phyloP scores from a whole-genome alignment of 2,888 invertebrate species.

The Leucania comma region DNA sequence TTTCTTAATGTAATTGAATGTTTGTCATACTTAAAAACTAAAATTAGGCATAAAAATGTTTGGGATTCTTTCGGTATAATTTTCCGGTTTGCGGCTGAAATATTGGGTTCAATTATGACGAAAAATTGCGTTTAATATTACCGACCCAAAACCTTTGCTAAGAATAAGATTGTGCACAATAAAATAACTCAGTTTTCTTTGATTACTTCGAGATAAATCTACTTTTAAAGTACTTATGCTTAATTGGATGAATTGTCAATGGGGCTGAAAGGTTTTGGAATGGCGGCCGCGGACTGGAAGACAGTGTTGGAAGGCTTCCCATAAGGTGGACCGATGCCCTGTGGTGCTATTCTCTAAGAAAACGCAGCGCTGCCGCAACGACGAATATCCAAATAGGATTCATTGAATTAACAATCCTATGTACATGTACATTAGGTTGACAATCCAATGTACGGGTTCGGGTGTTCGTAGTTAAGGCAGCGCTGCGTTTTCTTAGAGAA shows the following conservation, averaged over 20 bases:
- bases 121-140: constrained; percentile 30
- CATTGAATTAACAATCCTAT: no score
- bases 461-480: no score
- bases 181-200: constrained; percentile 4
- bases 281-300: no score
- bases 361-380: no score
- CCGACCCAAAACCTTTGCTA: neutral
- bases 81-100: constrained; percentile 34
- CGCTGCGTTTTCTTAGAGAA: no score
- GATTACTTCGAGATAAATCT: constrained; percentile 3
- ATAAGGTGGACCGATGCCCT: no score
- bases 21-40: constrained; percentile 49
- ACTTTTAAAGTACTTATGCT: neutral
- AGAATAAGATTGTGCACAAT: neutral
- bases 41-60: constrained; percentile 51
- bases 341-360: no score
- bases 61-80: constrained; percentile 35
- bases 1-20: constrained; percentile 33
- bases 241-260: neutral
- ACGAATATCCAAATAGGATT: no score
- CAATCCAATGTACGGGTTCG: no score
- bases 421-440: no score
- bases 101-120: constrained; percentile 47
- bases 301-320: no score
- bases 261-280: no score